Base-by-base conservation (phyloP, 2,888 invertebrate genomes). In the Spisula subtruncata region DNA sequence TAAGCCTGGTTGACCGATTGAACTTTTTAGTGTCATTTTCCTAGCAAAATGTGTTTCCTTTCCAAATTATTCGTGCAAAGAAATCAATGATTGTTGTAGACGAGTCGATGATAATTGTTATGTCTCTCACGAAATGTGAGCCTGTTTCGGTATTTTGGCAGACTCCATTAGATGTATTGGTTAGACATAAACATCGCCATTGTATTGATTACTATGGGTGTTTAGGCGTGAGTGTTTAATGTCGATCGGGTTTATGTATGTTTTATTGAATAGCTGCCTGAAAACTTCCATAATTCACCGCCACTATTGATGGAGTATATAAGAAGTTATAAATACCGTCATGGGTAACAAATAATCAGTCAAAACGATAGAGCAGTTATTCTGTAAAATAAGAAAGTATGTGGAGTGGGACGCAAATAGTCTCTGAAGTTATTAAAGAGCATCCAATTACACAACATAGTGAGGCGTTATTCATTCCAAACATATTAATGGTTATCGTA, bases 31-130 rank as follows among this genome's bases (percentile, higher is more conserved):
- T 66, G 25, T 1, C 1, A 10, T 66, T 66, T 66, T 66, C 25
- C 25, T 10, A 25, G 1, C 25, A n/a, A 66, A 25, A 2, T 25
- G 25, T 66, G 25, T 66, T n/a, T 66, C 25, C 60, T 66, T 25
- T 60, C 54, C 60, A 60, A 25, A n/a, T 6, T 20, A 20, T 60
- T 25, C 6, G 25, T 60, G 60, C 25, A 12, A 8, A 4, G 75
- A 75, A 75, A 32, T 75, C 75, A 35, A 75, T 75, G 35, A 32
- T 5, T 8, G 32, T 35, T 16, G 25, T 75, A 75, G 75, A 32
- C 75, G 18, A 32, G 32, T 75, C 75, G 32, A 75, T 75, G 75
- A 75, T 75, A 32, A 32, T n/a, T 75, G 35, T 75, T 60, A 25
- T 25, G 32, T 1, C 32, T 75, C 32, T 14, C 29, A 32, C 35